These are phyloP conservation scores for Diloba caeruleocephala DNA, from an alignment of 2,888 invertebrate species.

Conservation along the genomic window DNA sequence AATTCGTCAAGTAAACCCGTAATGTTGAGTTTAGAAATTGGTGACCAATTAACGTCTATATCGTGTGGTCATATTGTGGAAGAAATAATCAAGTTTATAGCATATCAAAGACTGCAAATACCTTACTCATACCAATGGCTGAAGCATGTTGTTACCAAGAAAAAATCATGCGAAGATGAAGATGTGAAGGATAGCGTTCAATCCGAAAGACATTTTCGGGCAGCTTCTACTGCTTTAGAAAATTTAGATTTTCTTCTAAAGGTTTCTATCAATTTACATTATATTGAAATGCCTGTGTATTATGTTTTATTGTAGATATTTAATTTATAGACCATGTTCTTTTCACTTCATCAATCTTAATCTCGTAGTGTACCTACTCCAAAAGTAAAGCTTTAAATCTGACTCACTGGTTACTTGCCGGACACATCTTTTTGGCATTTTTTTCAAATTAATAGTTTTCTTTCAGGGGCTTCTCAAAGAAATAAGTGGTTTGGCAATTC, in stretches of 20 bases:
- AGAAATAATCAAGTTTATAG: conserved; percentile 88
- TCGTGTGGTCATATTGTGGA: conserved; percentile 88
- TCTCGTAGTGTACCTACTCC: no score
- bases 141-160: conserved; percentile 80
- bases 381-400: not conserved
- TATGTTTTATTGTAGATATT: no score
- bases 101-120: conserved; percentile 89
- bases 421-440: no score
- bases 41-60: conserved; percentile 87
- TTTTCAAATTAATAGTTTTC: no score
- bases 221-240: conserved; percentile 78
- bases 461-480: conserved; percentile 80
- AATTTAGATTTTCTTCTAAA: conserved; percentile 83
- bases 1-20: conserved; percentile 61
- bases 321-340: no score
- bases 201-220: conserved; percentile 80
- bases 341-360: no score
- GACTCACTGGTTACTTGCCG: no score
- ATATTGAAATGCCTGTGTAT: no score
- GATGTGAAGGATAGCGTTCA: conserved; percentile 73
- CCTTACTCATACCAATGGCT: conserved; percentile 86
- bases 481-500: conserved; percentile 75
- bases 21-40: conserved; percentile 77
- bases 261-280: conserved; percentile 57
- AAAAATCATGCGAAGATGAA: conserved; percentile 64